Percentiles rank a stretch among this genome's conserved stretches.
These are phyloP conservation scores for Polyploca ridens DNA, from an alignment of 2,888 invertebrate genomes.

Conservation along the genomic window DNA sequence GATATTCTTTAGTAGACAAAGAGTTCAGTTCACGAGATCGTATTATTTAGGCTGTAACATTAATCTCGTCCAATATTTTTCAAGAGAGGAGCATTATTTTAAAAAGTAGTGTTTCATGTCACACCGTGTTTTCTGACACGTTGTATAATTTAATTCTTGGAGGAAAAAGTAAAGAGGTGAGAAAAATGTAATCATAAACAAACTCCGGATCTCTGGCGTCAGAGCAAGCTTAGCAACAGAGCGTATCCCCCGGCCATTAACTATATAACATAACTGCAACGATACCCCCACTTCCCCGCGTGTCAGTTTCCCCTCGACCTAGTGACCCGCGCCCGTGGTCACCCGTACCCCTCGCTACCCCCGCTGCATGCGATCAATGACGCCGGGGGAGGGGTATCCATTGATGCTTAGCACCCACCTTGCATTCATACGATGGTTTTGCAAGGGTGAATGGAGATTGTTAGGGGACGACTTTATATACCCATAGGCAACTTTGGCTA, in stretches of 20 bases:
- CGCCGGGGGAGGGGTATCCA: constrained; percentile 49
- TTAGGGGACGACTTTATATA: neutral
- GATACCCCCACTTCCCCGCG: constrained; percentile 28
- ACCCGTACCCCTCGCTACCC: constrained; percentile 32
- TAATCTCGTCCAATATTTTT: constrained; percentile 31
- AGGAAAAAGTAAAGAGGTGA: constrained; percentile 37
- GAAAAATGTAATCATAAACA: constrained; percentile 49
- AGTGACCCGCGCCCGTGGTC: constrained; percentile 58
- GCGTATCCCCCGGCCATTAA: constrained; percentile 30
- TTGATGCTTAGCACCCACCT: constrained; percentile 48
- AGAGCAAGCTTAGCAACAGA: constrained; percentile 39
- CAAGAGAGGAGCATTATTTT: constrained; percentile 30
- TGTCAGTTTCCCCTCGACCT: constrained; percentile 57
- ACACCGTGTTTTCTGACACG: constrained; percentile 43
- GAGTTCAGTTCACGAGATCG: neutral
- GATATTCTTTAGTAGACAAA: neutral
- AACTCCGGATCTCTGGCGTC: constrained; percentile 41
- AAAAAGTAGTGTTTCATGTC: constrained; percentile 44
- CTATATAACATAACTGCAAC: constrained; percentile 21
- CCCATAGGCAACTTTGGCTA: neutral
- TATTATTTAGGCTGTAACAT: constrained; percentile 34
- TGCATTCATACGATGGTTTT: constrained; percentile 56
- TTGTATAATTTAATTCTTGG: constrained; percentile 45
- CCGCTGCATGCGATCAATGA: constrained; percentile 71
- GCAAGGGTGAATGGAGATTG: constrained; percentile 55